Evolutionary conservation across 2,888 invertebrate genomes (phyloP), one percentile per base, ranked within the genome.

Genomic region (Diaprepes abbreviatus): DNA sequence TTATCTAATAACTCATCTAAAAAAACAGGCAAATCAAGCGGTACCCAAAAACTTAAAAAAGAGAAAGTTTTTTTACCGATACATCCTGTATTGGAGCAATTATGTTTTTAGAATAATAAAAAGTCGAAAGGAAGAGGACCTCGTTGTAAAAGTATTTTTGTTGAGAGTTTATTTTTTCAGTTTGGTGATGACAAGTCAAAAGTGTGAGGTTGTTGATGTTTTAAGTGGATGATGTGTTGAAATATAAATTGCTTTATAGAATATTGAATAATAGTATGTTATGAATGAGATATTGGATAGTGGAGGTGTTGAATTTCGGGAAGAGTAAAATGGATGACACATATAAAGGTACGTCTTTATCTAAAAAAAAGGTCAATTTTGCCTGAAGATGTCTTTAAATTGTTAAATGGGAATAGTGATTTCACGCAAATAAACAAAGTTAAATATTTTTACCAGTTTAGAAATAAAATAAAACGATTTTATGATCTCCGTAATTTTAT

Each of bases 131-230:
- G 12, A 50, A 16, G 28, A 28, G 28, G 16, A 14, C 2, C 6
- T 5, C 14, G 28, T 12, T 28, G 28, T 50, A 28, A 50, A 50
- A 28, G 28, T 28, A 16, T 50, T 50, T 28, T 50, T 50, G 28
- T 50, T 50, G 28, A 50, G 14, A 50, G 48, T 28, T 28, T 16
- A n/a, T 50, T 50, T 50, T 48, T 50, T 50, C 28, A 50, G 48
- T 50, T 50, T 50, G 6, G 28, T 28, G 48, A 50, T 31, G 48
- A 50, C 48, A 50, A 14, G 28, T 28, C 16, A 7, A 28, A 28
- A 28, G 48, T 50, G 28, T 50, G 48, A 50, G 48, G 16, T 10
- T 50, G 48, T 50, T 50, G 43, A 43, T 19, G n/a, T 43, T 43
- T 43, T 19, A 43, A 43, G 43, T 43, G 21, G 43, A 17, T n/a